Conservation (phyloP, 2,113 vertebrate genomes). For the Pantherophis guttatus region DNA sequence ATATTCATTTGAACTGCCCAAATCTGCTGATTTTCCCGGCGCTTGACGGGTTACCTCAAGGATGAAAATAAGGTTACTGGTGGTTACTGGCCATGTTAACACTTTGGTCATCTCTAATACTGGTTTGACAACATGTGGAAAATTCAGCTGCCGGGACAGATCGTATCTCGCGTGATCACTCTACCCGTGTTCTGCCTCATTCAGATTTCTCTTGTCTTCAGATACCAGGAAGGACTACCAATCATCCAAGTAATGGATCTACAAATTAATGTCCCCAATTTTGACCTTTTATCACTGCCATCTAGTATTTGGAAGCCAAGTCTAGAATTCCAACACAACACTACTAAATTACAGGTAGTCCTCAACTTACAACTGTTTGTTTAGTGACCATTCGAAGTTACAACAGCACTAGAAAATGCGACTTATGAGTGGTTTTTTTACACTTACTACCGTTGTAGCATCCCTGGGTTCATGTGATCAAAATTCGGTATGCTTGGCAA, state of each 20-base stretch:
- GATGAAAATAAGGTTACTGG: background rate
- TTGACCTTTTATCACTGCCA: background rate
- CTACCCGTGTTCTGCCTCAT: background rate
- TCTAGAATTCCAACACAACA: background rate
- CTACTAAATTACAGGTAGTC: no score
- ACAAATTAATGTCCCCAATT: background rate
- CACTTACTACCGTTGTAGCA: background rate
- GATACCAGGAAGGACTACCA: background rate
- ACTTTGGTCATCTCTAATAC: background rate
- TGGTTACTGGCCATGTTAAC: background rate
- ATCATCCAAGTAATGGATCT: background rate
- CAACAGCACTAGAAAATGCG: no score
- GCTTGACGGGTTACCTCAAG: background rate
- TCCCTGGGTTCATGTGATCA: background rate
- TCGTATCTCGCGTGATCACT: background rate
- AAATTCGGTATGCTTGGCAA: background rate
- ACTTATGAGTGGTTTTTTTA: background rate
- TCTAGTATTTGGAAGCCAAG: background rate
- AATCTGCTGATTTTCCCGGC: background rate
- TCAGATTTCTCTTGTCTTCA: background rate
- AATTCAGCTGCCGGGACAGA: background rate
- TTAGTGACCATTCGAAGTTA: no score
- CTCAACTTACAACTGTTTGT: no score
- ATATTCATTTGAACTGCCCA: background rate
- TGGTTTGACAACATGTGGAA: background rate